A percentile compares a stretch with the other conserved stretches of the same genome.
These are phyloP conservation scores for Apogon hyalosoma DNA, from an alignment of 2,797 vertebrate genomes.

Conservation along the genomic window DNA sequence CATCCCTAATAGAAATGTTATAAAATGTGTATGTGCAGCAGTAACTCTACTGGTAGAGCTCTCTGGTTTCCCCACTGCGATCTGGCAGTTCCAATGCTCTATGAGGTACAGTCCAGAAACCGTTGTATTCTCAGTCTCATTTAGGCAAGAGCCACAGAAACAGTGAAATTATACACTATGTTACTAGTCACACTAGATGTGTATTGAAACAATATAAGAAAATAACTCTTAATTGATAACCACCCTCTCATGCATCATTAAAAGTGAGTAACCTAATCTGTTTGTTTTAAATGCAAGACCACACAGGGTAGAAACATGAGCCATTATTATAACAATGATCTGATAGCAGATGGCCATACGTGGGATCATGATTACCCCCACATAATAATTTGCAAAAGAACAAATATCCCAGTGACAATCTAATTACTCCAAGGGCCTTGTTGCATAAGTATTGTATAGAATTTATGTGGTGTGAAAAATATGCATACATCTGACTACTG, in stretches of 20 bases:
- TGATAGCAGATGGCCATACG: constrained; percentile 28
- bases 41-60: neutral
- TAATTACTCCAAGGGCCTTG: constrained; percentile 1
- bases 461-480: no score
- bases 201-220: constrained; percentile 8
- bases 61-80: neutral
- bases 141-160: constrained; percentile 1
- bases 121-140: neutral
- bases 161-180: neutral
- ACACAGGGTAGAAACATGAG: constrained; percentile 52
- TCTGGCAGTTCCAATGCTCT: neutral
- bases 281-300: constrained; percentile 51
- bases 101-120: neutral
- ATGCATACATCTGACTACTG: no score
- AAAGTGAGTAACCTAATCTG: constrained; percentile 54
- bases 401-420: neutral
- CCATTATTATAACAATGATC: constrained; percentile 44
- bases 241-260: constrained; percentile 63
- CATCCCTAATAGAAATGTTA: no score
- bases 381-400: constrained; percentile 12
- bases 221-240: constrained; percentile 14
- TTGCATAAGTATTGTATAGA: neutral
- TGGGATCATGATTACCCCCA: constrained; percentile 2
- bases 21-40: neutral
- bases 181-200: neutral